A percentile compares a stretch with the other conserved stretches of the same genome.
Conservation (phyloP, 2,888 invertebrate genomes). For the Tenthredo notha region DNA sequence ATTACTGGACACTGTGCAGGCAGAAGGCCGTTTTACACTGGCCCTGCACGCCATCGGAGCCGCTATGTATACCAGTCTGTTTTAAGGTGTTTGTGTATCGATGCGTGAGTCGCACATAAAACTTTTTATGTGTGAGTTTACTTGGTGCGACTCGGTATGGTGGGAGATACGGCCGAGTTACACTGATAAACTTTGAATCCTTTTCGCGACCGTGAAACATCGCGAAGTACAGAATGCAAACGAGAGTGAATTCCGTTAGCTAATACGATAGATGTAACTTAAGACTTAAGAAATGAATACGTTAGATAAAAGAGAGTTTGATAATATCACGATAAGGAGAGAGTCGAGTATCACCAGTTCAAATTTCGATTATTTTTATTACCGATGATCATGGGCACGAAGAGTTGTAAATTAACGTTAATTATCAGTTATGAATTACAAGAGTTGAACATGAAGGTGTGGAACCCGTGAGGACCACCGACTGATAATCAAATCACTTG, state of each 20-base stretch:
- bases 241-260: neutral
- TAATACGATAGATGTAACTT: neutral
- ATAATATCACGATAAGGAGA: neutral
- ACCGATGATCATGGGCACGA: neutral
- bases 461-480: neutral
- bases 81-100: conserved; percentile 34
- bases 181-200: conserved; percentile 34
- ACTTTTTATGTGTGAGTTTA: conserved; percentile 18
- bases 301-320: neutral
- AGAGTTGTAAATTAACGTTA: neutral
- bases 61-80: conserved; percentile 68
- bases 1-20: conserved; percentile 59
- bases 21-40: conserved; percentile 76
- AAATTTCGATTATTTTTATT: neutral
- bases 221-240: neutral
- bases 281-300: neutral
- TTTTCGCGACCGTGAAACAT: neutral
- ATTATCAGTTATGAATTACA: neutral
- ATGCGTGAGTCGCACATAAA: conserved; percentile 35
- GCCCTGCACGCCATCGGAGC: conserved; percentile 70
- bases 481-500: neutral
- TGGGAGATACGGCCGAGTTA: conserved; percentile 37
- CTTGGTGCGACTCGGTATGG: conserved; percentile 41
- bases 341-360: neutral
- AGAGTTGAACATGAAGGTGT: neutral